Evolutionary conservation across 1,140 invertebrate species (phyloP).

Genomic region (Ctenoplectra terminalis): DNA sequence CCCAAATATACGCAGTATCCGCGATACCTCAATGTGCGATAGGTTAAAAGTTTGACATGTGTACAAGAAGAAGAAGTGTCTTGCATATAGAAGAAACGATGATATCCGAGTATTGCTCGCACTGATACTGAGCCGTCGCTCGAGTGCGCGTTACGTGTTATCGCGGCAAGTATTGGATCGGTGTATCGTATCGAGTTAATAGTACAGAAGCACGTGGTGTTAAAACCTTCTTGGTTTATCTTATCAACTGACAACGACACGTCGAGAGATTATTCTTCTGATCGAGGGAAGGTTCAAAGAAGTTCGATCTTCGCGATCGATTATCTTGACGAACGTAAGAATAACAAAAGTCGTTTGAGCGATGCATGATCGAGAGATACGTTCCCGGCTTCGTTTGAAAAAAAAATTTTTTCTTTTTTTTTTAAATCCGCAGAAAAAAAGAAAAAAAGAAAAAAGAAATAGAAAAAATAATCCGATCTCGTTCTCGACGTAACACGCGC

Average conservation of each 20-base stretch:
- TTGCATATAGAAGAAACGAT: not conserved
- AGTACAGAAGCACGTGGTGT: conserved; percentile 45
- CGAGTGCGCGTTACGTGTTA: conserved; percentile 21
- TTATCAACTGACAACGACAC: not conserved
- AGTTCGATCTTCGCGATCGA: conserved; percentile 11
- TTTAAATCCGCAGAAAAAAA: no score
- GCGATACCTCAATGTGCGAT: conserved; percentile 1
- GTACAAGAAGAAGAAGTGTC: conserved; percentile 7
- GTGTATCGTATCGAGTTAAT: conserved; percentile 11
- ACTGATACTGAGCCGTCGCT: conserved; percentile 1
- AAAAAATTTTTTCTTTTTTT: no score
- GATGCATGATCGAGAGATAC: conserved; percentile 5
- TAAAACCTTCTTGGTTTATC: conserved; percentile 15
- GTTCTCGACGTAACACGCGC: conserved; percentile 18
- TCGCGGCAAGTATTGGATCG: not conserved
- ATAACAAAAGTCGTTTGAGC: not conserved
- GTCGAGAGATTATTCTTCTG: not conserved
- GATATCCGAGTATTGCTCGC: conserved; percentile 26
- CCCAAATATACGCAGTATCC: conserved; percentile 30
- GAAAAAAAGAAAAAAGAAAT: no score
- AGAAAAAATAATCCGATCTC: not conserved
- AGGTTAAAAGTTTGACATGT: conserved; percentile 53
- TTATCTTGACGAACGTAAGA: conserved; percentile 15
- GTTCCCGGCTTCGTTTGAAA: no score
- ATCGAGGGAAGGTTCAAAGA: not conserved